Conservation (phyloP, 2,797 vertebrate genomes). For the Acanthopagrus latus region DNA sequence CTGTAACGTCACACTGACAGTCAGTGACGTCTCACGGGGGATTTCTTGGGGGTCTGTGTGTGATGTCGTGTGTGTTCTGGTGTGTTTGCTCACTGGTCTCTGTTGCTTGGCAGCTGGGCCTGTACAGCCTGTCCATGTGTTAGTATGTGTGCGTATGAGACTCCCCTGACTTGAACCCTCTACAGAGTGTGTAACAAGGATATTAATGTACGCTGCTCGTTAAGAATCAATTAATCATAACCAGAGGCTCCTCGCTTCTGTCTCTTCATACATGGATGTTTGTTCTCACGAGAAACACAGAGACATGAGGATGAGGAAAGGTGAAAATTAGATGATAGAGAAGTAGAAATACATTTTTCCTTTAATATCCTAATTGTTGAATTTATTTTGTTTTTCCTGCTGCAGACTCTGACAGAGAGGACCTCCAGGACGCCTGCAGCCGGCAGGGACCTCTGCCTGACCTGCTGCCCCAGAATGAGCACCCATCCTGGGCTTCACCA, state of each 20-base stretch:
- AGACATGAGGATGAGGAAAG: neutral
- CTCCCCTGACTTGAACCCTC: neutral
- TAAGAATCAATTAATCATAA: slow-evolving; percentile 35
- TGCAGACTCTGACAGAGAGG: slow-evolving; percentile 55
- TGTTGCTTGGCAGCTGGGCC: slow-evolving; percentile 17
- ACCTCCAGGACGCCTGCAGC: slow-evolving; percentile 38
- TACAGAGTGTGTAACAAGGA: slow-evolving; percentile 6
- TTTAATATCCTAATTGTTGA: neutral
- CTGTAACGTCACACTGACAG: neutral
- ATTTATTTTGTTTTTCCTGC: neutral
- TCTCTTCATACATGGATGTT: neutral
- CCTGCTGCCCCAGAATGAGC: slow-evolving; percentile 71
- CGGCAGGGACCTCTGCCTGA: slow-evolving; percentile 66
- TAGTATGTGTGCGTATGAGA: neutral
- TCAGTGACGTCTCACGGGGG: neutral
- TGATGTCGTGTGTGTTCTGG: neutral
- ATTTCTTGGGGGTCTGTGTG: neutral
- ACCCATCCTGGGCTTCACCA: slow-evolving; percentile 28
- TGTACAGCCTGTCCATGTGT: neutral
- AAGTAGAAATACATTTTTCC: neutral
- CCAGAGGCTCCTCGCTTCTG: slow-evolving; percentile 6
- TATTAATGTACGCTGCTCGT: slow-evolving; percentile 11
- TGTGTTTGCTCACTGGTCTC: neutral
- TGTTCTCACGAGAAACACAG: neutral
- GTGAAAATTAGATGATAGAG: neutral